Conservation (phyloP, 2,888 invertebrate genomes). For the Gisinianus flammeolus region DNA sequence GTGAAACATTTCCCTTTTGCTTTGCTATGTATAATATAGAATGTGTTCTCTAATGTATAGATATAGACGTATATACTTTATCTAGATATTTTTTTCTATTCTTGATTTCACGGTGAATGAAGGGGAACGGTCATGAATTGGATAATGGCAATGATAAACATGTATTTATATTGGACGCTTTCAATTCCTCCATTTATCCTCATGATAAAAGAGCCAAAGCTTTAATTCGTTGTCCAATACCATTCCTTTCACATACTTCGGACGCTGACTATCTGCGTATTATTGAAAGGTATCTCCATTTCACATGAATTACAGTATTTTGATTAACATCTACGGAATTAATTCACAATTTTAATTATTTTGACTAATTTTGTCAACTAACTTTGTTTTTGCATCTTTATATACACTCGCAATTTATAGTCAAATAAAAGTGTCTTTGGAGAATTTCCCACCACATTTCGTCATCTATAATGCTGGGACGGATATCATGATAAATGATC, state of each 20-base stretch:
- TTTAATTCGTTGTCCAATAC: slow-evolving; percentile 74
- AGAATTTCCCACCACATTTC: slow-evolving; percentile 77
- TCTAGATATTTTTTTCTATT: slow-evolving; percentile 6
- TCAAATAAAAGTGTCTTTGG: slow-evolving; percentile 63
- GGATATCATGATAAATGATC: slow-evolving; percentile 79
- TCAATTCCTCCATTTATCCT: slow-evolving; percentile 82
- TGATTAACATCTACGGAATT: slow-evolving; percentile 6
- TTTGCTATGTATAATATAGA: background rate
- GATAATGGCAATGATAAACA: slow-evolving; percentile 75
- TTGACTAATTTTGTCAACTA: background rate
- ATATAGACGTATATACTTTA: background rate
- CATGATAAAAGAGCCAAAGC: slow-evolving; percentile 75
- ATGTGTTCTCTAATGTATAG: slow-evolving; percentile 11
- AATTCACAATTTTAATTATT: background rate
- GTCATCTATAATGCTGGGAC: slow-evolving; percentile 94
- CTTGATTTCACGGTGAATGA: slow-evolving; percentile 44
- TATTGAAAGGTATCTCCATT: slow-evolving; percentile 67
- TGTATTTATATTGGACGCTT: slow-evolving; percentile 88
- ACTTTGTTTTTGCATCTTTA: slow-evolving; percentile 5
- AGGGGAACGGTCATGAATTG: slow-evolving; percentile 86
- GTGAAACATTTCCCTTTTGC: slow-evolving; percentile 33
- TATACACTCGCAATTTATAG: slow-evolving; percentile 34
- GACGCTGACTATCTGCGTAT: slow-evolving; percentile 74
- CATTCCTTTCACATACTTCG: slow-evolving; percentile 69
- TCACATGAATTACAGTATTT: slow-evolving; percentile 1